Conservation (phyloP, 1,140 invertebrate genomes). For the Drosophila ficusphila region DNA sequence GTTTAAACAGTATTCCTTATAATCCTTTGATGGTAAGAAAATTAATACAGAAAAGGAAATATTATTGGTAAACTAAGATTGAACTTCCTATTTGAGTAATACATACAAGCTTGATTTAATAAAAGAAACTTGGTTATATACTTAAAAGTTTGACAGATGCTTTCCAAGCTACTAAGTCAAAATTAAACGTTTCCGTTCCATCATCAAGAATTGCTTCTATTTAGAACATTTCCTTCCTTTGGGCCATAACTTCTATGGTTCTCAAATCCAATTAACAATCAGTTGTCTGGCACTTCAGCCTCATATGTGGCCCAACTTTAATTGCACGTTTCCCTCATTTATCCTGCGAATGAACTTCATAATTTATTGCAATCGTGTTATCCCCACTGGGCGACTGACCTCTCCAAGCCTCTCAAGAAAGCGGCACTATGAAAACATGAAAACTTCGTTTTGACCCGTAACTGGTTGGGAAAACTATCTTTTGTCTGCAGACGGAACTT, state of each 20-base stretch:
- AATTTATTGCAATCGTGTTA: constrained; percentile 76
- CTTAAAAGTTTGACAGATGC: no score
- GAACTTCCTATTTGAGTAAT: no score
- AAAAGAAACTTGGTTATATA: no score
- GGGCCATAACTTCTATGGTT: constrained; percentile 28
- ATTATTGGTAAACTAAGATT: no score
- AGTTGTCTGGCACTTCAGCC: constrained; percentile 46
- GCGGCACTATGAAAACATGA: constrained; percentile 50
- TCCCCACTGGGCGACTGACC: constrained; percentile 28
- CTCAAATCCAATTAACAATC: constrained; percentile 48
- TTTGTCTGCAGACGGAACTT: constrained; percentile 27
- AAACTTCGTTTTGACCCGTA: constrained; percentile 62
- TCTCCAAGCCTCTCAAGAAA: constrained; percentile 23
- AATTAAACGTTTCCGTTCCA: constrained; percentile 1
- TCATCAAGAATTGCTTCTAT: background rate
- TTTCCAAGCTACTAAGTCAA: background rate
- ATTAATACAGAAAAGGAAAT: no score
- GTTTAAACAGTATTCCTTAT: no score
- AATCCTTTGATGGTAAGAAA: no score
- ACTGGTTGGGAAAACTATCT: constrained; percentile 49
- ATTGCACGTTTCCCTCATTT: constrained; percentile 72
- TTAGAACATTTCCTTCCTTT: constrained; percentile 4
- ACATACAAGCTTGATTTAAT: no score
- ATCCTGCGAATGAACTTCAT: constrained; percentile 66
- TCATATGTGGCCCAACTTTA: constrained; percentile 73